A percentile compares a stretch with the other conserved stretches of the same genome.
These are phyloP conservation scores for Capitella teleta DNA, from an alignment of 1,140 invertebrate species.

Conservation along the genomic window DNA sequence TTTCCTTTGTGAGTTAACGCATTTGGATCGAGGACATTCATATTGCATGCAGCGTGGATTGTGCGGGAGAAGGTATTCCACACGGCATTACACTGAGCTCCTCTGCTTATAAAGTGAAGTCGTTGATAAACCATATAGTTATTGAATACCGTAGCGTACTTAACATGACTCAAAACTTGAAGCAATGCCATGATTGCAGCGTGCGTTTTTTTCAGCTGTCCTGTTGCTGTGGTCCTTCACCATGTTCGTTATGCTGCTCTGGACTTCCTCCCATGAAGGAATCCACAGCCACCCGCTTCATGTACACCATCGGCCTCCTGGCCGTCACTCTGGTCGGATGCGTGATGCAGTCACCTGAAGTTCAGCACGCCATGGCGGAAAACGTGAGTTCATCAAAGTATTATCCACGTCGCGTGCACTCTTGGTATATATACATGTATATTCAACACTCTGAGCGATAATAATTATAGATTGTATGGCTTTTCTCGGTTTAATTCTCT, in stretches of 20 bases:
- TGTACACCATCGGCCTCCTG: slow-evolving; percentile 42
- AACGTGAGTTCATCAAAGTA: too few relatives aligned
- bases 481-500: too few relatives aligned
- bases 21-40: background rate
- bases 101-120: background rate
- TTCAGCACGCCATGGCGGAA: slow-evolving; percentile 35
- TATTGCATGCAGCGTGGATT: background rate
- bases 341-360: slow-evolving; percentile 40
- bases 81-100: background rate
- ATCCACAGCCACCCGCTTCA: slow-evolving; percentile 42
- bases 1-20: background rate
- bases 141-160: background rate
- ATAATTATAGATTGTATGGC: too few relatives aligned
- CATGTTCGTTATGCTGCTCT: slow-evolving; percentile 42
- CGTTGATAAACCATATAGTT: background rate
- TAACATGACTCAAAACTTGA: background rate
- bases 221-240: slow-evolving; percentile 42
- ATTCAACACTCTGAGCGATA: too few relatives aligned
- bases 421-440: too few relatives aligned
- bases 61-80: background rate
- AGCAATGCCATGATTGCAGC: background rate
- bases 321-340: slow-evolving; percentile 38
- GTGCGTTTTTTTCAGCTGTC: slow-evolving; percentile 29
- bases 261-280: slow-evolving; percentile 39
- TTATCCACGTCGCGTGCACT: too few relatives aligned